Evolutionary conservation across 1,140 invertebrate genomes (phyloP), one percentile per base, ranked within the genome.

Genomic region (Heliconius himera): DNA sequence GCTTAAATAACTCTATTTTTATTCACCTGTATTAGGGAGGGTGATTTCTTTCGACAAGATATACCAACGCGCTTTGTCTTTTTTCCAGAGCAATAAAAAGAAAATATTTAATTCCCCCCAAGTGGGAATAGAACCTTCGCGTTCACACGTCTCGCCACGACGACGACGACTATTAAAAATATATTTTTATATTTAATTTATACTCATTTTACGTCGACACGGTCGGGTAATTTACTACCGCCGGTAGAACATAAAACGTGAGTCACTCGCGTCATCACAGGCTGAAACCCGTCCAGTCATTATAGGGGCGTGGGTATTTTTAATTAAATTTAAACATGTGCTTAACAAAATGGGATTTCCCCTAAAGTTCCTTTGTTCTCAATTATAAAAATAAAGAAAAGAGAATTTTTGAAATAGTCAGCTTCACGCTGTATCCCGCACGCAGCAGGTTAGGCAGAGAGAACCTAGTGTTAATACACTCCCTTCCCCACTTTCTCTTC

Each of bases 311-410:
- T 72, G 76, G 66, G 79, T 71, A 78, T 76, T 76, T 80, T 83
- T 83, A 83, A 83, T 83, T 83, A 83, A 83, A 83, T 80, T 81
- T 83, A 83, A 80, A 80, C 71, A 78, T 75, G 78, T 78, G 76
- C 73, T 80, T 73, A 76, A 80, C 74, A 76, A 80, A 76, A 70
- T 41, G 51, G 54, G 29, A 70, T 26, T 75, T 74, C 13, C 60
- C 22, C 54, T 29, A 11, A 26, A 16, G 11, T 4, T 66, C 9
- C 26, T 66, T 66, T 66, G 60, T 66, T 29, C 60, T 5, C 22
- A 66, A 29, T 66, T 66, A 66, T 29, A 66, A 46, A 33, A 46
- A 46, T 46, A 46, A 22, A 29, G 11, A 66, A 66, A 29, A 16
- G 60, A 16, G 3, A 66, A 22, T 66, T 20, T 66, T 56, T 36